A percentile compares a stretch with the other conserved stretches of the same genome.
Conservation (phyloP, 2,797 vertebrate species). For the Lacerta viridis region DNA sequence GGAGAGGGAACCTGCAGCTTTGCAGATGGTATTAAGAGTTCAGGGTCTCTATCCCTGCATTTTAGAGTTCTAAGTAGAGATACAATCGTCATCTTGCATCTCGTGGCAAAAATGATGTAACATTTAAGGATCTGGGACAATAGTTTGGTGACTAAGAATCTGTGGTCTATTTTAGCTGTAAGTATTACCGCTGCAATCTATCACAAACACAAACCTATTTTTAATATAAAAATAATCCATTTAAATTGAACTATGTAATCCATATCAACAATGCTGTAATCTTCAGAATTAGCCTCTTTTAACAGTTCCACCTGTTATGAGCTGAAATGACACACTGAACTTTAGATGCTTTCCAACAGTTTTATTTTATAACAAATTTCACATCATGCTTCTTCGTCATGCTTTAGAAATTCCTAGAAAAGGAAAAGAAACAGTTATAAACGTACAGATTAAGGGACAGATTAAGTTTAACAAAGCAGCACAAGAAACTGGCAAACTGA, state of each 20-base stretch:
- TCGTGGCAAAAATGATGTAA: background rate
- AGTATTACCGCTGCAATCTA: background rate
- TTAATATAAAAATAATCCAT: background rate
- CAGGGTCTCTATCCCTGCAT: too few relatives aligned
- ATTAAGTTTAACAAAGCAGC: background rate
- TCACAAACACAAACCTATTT: too few relatives aligned
- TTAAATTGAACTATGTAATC: background rate
- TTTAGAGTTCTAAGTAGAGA: too few relatives aligned
- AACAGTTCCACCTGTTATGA: background rate
- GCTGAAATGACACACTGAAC: conserved; percentile 45
- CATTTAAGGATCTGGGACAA: background rate
- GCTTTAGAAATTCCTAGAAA: conserved; percentile 80
- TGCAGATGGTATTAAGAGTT: too few relatives aligned
- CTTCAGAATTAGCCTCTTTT: background rate
- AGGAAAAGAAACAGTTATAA: conserved; percentile 21
- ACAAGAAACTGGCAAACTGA: background rate
- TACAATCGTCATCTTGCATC: background rate
- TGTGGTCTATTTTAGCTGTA: background rate
- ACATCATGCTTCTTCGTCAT: background rate
- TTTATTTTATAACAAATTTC: conserved; percentile 75
- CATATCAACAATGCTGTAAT: background rate
- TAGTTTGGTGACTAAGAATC: background rate
- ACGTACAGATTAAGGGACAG: background rate
- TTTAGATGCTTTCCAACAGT: conserved; percentile 54
- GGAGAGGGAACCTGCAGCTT: too few relatives aligned